Conservation (phyloP, 2,797 vertebrate genomes). For the Sphaeramia orbicularis region DNA sequence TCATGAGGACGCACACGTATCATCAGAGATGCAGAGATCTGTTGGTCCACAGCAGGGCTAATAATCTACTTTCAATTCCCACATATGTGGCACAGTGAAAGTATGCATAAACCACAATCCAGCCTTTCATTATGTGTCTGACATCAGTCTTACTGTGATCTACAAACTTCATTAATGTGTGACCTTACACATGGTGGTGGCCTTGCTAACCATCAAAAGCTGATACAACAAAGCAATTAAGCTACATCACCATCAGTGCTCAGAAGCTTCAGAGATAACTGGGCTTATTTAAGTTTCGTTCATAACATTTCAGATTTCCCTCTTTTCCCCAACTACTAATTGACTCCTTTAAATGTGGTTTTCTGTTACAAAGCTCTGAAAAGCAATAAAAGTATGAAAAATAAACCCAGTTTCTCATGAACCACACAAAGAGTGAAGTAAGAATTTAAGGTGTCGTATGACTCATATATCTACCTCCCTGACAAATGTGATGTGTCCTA, state of each 20-base stretch:
- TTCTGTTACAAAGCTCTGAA: neutral
- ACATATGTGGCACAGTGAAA: slow-evolving; percentile 1
- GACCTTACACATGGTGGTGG: neutral
- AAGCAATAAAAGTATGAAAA: neutral
- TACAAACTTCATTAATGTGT: slow-evolving; percentile 3
- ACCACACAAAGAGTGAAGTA: slow-evolving; percentile 7
- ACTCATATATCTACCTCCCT: slow-evolving; percentile 57
- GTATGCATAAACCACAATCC: neutral
- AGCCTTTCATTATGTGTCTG: neutral
- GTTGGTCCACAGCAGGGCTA: neutral
- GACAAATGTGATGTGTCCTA: slow-evolving; percentile 49
- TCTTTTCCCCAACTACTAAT: neutral
- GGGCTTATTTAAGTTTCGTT: neutral
- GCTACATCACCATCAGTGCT: neutral
- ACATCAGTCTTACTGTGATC: slow-evolving; percentile 10
- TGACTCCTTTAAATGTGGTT: neutral
- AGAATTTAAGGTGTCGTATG: slow-evolving; percentile 34
- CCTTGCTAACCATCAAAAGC: neutral
- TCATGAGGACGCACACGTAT: neutral
- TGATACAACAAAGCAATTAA: neutral
- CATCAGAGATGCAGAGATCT: slow-evolving; percentile 1
- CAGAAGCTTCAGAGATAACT: neutral
- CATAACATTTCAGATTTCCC: neutral
- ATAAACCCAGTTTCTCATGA: neutral
- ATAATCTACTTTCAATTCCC: slow-evolving; percentile 9